Conservation (phyloP, 2,888 invertebrate genomes). For the Cyaniris semiargus region DNA sequence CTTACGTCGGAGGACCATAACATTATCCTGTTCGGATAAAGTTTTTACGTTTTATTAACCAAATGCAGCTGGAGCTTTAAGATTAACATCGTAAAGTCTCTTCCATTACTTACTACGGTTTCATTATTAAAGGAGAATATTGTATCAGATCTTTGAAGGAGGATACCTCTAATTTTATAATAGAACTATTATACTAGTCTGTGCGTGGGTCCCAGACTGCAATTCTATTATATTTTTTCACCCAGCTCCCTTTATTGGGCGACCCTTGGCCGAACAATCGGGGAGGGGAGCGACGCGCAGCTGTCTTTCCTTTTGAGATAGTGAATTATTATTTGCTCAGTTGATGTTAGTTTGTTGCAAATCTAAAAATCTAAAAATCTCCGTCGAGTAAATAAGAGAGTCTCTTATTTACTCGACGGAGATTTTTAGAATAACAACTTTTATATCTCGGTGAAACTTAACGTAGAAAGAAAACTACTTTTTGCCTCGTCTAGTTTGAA, state of each 20-base stretch:
- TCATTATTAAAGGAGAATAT: neutral
- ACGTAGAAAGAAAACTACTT: slow-evolving; percentile 20
- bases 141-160: slow-evolving; percentile 16
- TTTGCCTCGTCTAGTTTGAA: slow-evolving; percentile 11
- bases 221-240: slow-evolving; percentile 62
- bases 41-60: neutral
- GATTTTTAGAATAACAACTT: slow-evolving; percentile 7
- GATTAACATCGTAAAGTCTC: neutral
- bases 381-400: too few relatives aligned
- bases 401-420: neutral
- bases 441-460: slow-evolving; percentile 19
- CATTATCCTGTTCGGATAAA: neutral
- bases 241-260: slow-evolving; percentile 71
- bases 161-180: slow-evolving; percentile 23
- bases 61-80: slow-evolving; percentile 22
- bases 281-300: slow-evolving; percentile 72
- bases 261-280: slow-evolving; percentile 75
- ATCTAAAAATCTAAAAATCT: too few relatives aligned
- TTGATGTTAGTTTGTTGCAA: slow-evolving; percentile 59
- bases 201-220: slow-evolving; percentile 69
- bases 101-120: neutral
- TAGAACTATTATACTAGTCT: slow-evolving; percentile 44
- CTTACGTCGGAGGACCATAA: neutral
- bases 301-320: slow-evolving; percentile 69
- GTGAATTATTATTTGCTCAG: slow-evolving; percentile 53